A percentile compares a stretch with the other conserved stretches of the same genome.
These are phyloP conservation scores for Rhinolophus ferrumequinum DNA, from an alignment of 2,113 vertebrate species.

Conservation along the genomic window DNA sequence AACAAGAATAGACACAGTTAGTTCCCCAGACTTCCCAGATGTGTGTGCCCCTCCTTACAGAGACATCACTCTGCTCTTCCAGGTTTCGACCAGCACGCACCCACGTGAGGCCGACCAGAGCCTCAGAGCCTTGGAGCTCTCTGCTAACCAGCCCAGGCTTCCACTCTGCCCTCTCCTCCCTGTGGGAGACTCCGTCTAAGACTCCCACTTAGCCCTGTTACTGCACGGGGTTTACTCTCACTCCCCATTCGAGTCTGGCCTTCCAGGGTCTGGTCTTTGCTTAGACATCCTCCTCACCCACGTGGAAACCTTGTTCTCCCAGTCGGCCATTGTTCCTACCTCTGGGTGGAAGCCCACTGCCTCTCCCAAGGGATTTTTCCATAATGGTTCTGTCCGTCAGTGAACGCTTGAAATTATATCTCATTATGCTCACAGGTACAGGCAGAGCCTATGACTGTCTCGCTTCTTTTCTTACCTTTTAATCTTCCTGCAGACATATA, in stretches of 20 bases:
- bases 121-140: no score
- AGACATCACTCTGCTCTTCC: background rate
- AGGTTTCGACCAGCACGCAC: background rate
- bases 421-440: background rate
- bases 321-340: background rate
- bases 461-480: background rate
- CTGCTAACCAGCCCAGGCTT: background rate
- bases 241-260: background rate
- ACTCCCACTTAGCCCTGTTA: accelerated
- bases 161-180: background rate
- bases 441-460: background rate
- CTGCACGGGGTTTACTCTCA: background rate
- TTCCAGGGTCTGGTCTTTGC: background rate
- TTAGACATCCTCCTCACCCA: background rate
- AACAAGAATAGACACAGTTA: background rate
- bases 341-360: background rate
- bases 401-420: background rate
- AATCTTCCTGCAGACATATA: background rate
- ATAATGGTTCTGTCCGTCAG: accelerated
- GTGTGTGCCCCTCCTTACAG: background rate
- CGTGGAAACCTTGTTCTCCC: background rate
- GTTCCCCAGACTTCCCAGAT: background rate
- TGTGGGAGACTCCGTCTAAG: accelerated
- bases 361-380: background rate
- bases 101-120: accelerated